These are phyloP conservation scores for Lates calcarifer DNA, from an alignment of 2,113 vertebrate genomes.

Conservation along the genomic window DNA sequence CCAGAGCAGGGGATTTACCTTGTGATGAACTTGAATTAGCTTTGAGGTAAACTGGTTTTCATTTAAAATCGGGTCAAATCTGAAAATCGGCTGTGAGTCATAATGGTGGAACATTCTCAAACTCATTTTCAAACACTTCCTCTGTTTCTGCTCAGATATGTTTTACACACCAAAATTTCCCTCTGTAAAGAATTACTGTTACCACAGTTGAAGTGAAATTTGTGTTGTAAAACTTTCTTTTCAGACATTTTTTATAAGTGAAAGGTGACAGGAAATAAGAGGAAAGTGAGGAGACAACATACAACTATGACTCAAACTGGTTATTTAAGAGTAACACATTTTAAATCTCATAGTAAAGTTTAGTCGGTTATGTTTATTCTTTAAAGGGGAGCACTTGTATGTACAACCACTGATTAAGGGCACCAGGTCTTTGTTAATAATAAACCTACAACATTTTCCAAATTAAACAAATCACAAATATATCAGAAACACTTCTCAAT, in stretches of 20 bases:
- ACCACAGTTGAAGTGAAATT: neutral
- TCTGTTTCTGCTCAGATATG: neutral
- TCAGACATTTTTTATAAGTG: neutral
- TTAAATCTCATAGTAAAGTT: too few species aligned
- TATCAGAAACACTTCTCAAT: neutral
- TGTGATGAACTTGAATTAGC: conserved; percentile 25
- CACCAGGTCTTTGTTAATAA: too few species aligned
- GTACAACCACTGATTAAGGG: too few species aligned
- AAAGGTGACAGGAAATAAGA: conserved; percentile 9
- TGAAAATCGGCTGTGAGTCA: conserved; percentile 18
- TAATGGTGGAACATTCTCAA: neutral
- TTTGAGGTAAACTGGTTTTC: conserved; percentile 26
- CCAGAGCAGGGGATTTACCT: conserved; percentile 18
- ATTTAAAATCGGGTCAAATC: conserved; percentile 23
- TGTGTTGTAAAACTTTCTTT: neutral
- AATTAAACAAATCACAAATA: neutral
- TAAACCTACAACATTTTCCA: too few species aligned
- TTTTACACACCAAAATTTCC: neutral
- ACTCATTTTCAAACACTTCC: neutral
- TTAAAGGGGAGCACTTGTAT: too few species aligned
- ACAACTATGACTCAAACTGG: neutral
- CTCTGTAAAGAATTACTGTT: neutral
- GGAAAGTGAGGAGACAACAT: neutral
- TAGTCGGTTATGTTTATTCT: too few species aligned
- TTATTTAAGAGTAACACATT: neutral